These are phyloP conservation scores for Macropus fuliginosus DNA, from an alignment of 2,797 vertebrate species.

Conservation along the genomic window DNA sequence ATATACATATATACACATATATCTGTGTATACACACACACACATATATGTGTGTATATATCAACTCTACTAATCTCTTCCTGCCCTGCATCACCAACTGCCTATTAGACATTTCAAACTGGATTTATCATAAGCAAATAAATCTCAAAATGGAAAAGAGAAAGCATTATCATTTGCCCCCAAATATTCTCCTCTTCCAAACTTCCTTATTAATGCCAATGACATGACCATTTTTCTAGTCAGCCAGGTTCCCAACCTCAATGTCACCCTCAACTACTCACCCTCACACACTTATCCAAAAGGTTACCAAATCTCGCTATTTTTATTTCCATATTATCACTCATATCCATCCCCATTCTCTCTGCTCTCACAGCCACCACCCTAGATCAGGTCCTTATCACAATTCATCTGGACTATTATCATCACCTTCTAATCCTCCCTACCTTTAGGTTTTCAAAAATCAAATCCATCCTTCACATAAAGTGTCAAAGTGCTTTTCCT, in stretches of 20 bases:
- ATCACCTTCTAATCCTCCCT: background rate
- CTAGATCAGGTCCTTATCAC: background rate
- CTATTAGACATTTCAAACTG: background rate
- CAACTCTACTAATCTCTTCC: background rate
- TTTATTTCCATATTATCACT: background rate
- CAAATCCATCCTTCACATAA: background rate
- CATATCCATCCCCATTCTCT: background rate
- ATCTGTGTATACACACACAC: no score
- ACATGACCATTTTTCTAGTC: background rate
- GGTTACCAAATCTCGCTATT: background rate
- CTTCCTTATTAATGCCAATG: background rate
- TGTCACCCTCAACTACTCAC: background rate
- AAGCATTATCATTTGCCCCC: background rate
- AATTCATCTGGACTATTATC: background rate
- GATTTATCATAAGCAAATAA: background rate
- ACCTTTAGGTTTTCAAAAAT: background rate
- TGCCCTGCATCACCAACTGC: background rate
- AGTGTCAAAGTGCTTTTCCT: background rate
- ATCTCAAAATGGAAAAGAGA: background rate
- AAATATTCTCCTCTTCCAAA: background rate
- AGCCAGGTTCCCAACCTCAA: background rate
- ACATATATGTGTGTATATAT: no score
- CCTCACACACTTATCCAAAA: background rate
- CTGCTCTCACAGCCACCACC: background rate
- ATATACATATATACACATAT: no score